Evolutionary conservation across 2,888 invertebrate genomes (phyloP).

Genomic region (Pseudococcus viburni): DNA sequence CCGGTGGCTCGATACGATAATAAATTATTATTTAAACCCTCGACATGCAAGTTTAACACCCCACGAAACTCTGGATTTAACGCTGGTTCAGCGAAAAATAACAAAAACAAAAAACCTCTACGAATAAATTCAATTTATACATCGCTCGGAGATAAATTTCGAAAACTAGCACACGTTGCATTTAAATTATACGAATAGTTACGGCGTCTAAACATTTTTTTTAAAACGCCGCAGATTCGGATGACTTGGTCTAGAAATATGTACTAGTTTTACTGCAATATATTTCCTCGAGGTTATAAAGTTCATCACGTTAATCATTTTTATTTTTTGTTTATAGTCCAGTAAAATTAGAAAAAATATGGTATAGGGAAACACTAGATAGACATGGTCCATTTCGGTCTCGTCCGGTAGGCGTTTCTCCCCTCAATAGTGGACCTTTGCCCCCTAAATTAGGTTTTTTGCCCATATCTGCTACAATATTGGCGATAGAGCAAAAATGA

Average conservation of each 20-base stretch:
- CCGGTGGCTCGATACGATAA: not conserved
- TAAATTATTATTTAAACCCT: not conserved
- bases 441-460: too few relatives aligned
- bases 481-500: too few relatives aligned
- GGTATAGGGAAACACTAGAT: too few relatives aligned
- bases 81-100: not conserved
- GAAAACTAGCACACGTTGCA: constrained; percentile 11
- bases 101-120: not conserved
- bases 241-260: not conserved
- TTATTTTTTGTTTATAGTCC: too few relatives aligned
- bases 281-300: constrained; percentile 1
- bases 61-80: not conserved
- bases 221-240: not conserved
- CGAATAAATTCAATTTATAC: constrained; percentile 29
- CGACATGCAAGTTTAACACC: not conserved
- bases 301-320: not conserved
- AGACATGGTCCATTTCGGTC: too few relatives aligned
- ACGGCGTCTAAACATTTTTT: constrained; percentile 18
- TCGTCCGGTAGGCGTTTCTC: too few relatives aligned
- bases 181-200: not conserved
- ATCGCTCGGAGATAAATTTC: constrained; percentile 19
- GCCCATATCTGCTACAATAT: too few relatives aligned
- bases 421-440: too few relatives aligned
- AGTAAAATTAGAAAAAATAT: too few relatives aligned
- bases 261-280: not conserved